A percentile compares a stretch with the other conserved stretches of the same genome.
phyloP scores from a whole-genome alignment of 2,113 vertebrate species.

The Aythya baeri region DNA sequence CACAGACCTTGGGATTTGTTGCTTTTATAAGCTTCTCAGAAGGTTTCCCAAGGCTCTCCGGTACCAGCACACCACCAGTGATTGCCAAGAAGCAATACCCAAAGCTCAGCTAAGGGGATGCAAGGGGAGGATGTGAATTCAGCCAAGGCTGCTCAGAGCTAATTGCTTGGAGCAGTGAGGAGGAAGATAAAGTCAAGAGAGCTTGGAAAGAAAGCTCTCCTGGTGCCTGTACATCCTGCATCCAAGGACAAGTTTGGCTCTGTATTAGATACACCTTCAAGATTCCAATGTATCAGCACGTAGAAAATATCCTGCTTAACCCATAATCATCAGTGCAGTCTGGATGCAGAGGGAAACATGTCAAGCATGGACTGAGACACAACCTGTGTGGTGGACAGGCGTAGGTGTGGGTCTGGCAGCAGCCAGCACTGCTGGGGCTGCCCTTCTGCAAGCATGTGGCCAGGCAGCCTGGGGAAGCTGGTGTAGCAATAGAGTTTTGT shows the following conservation, averaged over 20 bases:
- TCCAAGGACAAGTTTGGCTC: neutral
- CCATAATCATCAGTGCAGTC: neutral
- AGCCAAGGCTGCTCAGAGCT: neutral
- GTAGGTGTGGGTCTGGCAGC: neutral
- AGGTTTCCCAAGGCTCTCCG: neutral
- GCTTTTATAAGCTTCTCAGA: neutral
- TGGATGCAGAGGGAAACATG: neutral
- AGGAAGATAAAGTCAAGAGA: neutral
- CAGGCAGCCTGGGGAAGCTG: neutral
- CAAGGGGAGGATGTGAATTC: neutral
- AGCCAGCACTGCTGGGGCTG: neutral
- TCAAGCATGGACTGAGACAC: neutral
- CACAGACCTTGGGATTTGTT: neutral
- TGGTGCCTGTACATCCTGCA: neutral
- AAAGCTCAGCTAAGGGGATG: neutral
- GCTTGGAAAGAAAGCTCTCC: neutral
- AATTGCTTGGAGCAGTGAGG: neutral
- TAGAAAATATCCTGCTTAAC: neutral
- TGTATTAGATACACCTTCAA: fast-evolving
- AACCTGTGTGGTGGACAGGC: neutral
- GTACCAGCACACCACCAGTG: neutral
- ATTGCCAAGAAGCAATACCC: neutral
- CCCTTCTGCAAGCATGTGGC: neutral
- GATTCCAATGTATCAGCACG: neutral
- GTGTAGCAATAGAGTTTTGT: neutral